Evolutionary conservation across 2,888 invertebrate genomes (phyloP), one percentile per base, ranked within the genome.

Genomic region (Serrognathus titanus): DNA sequence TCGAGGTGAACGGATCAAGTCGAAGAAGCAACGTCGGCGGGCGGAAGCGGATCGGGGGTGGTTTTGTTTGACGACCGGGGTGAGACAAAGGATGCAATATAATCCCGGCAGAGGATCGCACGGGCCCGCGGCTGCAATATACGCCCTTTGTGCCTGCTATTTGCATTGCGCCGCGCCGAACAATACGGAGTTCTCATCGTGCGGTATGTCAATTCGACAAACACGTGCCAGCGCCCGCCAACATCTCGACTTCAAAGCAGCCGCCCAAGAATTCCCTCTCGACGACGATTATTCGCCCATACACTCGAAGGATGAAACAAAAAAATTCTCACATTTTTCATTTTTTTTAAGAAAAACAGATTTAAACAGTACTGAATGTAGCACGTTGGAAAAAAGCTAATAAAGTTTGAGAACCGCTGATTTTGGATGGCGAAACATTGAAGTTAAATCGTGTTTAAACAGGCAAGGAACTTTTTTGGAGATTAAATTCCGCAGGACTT

Each of bases 31-130:
- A 9, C 43, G 43, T 20, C 43, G 43, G 24, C 24, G 24, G 24
- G 24, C 24, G 24, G 24, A 31, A 31, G 24, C 24, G 24, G 24
- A 31, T 31, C 24, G 24, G 24, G 24, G 24, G 24, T 35, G 35
- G 51, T 43, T 40, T 47, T 56, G 50, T 55, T 45, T 48, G 48
- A 50, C 45, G 43, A 37, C 37, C 48, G 51, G 46, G 47, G 47
- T 37, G 37, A 57, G 52, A 57, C 56, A 52, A 57, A 57, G 52
- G 56, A 43, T 47, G 56, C 56, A 57, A 57, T 57, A 57, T 57
- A 57, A 57, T 43, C 52, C 56, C 41, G 43, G 48, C 52, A 52
- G 52, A 57, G 52, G 52, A 57, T 52, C 48, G 41, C n/a, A 45
- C 48, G 52, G 41, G 48, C 56, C 56, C 48, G 52, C 48, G 56